Base-by-base conservation (phyloP, 2,113 vertebrate genomes). In the Marmota monax region DNA sequence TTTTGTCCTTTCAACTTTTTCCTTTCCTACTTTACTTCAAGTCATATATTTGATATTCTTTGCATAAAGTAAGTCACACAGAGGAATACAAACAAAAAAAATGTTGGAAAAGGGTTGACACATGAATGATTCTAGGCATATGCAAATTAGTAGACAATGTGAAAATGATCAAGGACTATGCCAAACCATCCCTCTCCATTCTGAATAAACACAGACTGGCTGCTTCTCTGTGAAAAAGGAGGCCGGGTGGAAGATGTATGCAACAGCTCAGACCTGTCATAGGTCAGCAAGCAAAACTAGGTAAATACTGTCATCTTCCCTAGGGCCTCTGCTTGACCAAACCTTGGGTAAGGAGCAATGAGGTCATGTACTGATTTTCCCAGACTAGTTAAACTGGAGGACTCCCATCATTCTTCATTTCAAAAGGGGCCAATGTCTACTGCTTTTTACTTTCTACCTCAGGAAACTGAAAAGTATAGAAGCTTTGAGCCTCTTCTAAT, bases 1-100 rank as follows among this genome's bases (percentile, higher is more conserved):
- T 61, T 58, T n/a, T 63, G 14, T 56, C 45, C 8, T 34, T 69
- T 65, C 11, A 27, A n/a, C 72, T 88, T 73, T 73, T 20, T 13
- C 7, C 58, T 69, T 88, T 88, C 51, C n/a, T 86, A 77, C 37
- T 73, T 94, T 87, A 77, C 85, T 72, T 48, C 74, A 78, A 95
- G 67, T 69, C 77, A 73, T 0, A 27, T 74, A 13, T 32, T 79
- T 87, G 39, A 63, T 92, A 56, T 42, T 90, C 56, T 94, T 95
- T 45, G 2, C 48, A 65, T 34, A 89, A 90, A 92, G 12, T 65
- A 45, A 95, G 23, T 51, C 39, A 34, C 58, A 72, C 27, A 61
- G n/a, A 76, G 6, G n/a, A 65, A 92, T 16, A 58, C 0, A 63
- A 12, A 39, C 42, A 37, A 93, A 95, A 74, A 42, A 25, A 63